Base-by-base conservation (phyloP, 2,888 invertebrate species). In the Phortica magna region DNA sequence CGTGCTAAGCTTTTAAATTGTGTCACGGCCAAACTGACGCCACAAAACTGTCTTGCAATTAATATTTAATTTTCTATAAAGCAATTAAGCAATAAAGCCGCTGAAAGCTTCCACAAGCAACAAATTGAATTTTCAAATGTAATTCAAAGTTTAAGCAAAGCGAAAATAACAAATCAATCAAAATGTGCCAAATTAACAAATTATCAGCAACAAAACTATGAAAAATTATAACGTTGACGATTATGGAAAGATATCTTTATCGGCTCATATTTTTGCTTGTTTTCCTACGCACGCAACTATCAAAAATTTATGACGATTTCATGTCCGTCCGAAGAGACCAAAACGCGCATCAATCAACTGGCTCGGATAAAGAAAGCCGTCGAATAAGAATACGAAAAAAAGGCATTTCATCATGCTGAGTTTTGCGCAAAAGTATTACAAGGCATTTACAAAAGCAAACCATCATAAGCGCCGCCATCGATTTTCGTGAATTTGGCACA, bases 301-400 rank as follows among this genome's bases (percentile, higher is more conserved):
- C 70, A 75, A 79, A 80, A 76, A 83, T 87, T 85, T 77, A 85
- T 88, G 87, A 81, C 70, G 73, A 81, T 81, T 81, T 80, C 81
- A 81, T 81, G 83, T 81, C 12, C n/a, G 14, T 22, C 19, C 22
- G 61, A 61, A 7, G 19, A 59, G 41, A 76, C 78, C 80, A 71
- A 79, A 76, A 75, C 81, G 78, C 77, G 74, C 76, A 87, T 84
- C 87, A 82, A 88, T 85, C 88, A 84, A 80, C 79, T 61, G 19
- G 4, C 57, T 22, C 10, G 10, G 7, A 2, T 61, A 61, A 1
- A 31, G 31, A 31, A 31, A 14, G 53, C 7, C 12, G 7, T 14
- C 2, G 53, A 53, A 53, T 78, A 77, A 67, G 59, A 67, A 59
- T n/a, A 67, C 78, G 72, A 67, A n/a, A n/a, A 22, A 68, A 73